phyloP scores from a whole-genome alignment of 2,113 vertebrate species.

The Sclerurus mexicanus region DNA sequence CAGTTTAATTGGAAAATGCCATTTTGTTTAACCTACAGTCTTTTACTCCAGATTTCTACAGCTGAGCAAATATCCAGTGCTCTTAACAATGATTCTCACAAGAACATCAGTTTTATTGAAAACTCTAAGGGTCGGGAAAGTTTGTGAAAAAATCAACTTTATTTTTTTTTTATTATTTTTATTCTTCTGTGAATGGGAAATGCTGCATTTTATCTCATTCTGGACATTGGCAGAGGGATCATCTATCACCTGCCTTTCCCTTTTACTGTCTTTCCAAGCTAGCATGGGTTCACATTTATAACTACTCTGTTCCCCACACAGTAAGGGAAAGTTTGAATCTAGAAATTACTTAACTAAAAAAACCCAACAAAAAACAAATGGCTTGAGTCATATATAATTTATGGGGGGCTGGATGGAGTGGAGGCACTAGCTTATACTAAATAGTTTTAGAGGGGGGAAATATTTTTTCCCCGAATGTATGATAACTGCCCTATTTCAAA shows the following conservation, averaged over 20 bases:
- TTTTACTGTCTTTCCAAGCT: not conserved
- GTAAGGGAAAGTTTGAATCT: not conserved
- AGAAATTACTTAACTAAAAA: not conserved
- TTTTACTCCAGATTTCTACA: slow-evolving; percentile 6
- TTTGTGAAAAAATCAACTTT: not conserved
- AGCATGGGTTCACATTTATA: not conserved
- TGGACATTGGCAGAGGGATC: not conserved
- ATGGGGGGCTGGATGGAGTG: no score
- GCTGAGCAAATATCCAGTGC: slow-evolving; percentile 2
- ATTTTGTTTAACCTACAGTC: not conserved
- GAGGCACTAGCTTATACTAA: not conserved
- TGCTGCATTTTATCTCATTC: not conserved
- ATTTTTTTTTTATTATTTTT: not conserved
- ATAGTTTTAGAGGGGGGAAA: not conserved
- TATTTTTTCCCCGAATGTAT: not conserved
- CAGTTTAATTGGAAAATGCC: slow-evolving; percentile 9
- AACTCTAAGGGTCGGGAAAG: not conserved
- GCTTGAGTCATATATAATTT: not conserved
- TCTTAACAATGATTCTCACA: not conserved
- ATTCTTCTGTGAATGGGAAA: not conserved
- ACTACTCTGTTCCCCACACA: not conserved
- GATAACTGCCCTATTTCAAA: not conserved
- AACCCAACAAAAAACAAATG: not conserved
- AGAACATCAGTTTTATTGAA: not conserved
- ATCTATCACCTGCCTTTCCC: not conserved